Conservation (phyloP, 2,797 vertebrate species). For the Characodon lateralis region DNA sequence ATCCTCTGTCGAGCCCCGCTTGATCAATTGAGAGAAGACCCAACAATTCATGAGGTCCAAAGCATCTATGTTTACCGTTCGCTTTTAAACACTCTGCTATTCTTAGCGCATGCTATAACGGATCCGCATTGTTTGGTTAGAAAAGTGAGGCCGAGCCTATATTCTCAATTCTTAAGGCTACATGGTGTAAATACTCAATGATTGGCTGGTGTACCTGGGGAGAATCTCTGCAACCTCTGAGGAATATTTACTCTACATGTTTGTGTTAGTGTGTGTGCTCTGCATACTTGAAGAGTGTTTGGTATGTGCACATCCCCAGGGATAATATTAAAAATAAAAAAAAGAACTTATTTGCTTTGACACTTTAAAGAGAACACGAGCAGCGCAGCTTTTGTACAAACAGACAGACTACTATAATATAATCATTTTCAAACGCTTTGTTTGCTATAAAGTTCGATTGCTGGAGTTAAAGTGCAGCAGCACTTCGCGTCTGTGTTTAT, state of each 20-base stretch:
- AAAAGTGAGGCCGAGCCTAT: neutral
- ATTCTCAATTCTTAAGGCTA: neutral
- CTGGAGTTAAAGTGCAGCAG: conserved; percentile 39
- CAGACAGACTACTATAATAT: conserved; percentile 47
- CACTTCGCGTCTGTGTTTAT: conserved; percentile 1
- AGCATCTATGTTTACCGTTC: neutral
- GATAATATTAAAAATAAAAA: conserved; percentile 53
- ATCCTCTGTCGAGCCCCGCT: neutral
- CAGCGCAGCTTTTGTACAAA: conserved; percentile 40
- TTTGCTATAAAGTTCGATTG: conserved; percentile 39
- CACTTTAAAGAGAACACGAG: conserved; percentile 40
- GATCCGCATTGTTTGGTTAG: neutral
- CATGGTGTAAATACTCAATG: conserved; percentile 14
- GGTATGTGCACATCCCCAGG: conserved; percentile 41
- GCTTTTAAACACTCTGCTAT: neutral
- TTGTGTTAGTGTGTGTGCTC: conserved; percentile 10
- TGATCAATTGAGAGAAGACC: neutral
- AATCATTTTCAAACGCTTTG: conserved; percentile 55
- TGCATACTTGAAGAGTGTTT: conserved; percentile 48
- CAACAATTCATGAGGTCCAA: neutral
- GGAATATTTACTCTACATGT: conserved; percentile 18
- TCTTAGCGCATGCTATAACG: neutral
- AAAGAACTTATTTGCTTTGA: conserved; percentile 58
- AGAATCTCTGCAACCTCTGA: conserved; percentile 22
- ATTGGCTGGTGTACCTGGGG: conserved; percentile 18